A percentile compares a stretch with the other conserved stretches of the same genome.
Conservation (phyloP, 2,113 vertebrate species). For the Sinosuthora webbiana region DNA sequence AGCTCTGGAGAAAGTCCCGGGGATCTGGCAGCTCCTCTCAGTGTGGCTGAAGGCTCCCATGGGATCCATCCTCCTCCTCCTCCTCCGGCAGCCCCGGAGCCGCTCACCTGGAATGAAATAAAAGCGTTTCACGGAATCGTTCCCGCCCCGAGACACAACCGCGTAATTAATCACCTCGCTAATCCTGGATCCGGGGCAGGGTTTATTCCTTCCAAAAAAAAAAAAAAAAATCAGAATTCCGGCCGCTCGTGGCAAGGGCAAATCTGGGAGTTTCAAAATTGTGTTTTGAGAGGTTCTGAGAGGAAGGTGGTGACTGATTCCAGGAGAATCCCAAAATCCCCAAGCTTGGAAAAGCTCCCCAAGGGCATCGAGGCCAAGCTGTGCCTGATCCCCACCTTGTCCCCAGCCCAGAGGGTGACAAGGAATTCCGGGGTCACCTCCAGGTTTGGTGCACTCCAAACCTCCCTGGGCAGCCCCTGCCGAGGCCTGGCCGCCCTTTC, state of each 20-base stretch:
- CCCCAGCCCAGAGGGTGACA: accelerated
- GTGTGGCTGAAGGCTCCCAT: accelerated
- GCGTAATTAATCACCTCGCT: not conserved
- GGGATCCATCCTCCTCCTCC: not conserved
- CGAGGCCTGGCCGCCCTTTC: not conserved
- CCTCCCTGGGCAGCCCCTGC: not conserved
- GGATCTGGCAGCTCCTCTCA: not conserved
- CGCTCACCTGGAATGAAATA: not conserved
- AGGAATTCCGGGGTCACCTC: not conserved
- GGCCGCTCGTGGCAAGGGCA: not conserved
- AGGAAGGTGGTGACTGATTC: accelerated
- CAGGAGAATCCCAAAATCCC: not conserved
- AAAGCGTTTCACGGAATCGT: not conserved
- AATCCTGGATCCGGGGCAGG: not conserved
- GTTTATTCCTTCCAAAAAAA: not conserved
- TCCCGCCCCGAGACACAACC: not conserved
- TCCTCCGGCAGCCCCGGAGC: accelerated
- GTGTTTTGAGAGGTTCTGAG: accelerated
- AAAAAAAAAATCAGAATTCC: not conserved
- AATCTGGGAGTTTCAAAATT: not conserved
- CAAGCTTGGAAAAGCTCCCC: not conserved
- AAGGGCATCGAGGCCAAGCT: accelerated
- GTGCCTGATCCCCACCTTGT: accelerated
- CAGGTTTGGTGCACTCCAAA: accelerated
- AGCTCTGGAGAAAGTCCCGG: not conserved